phyloP scores from a whole-genome alignment of 2,888 invertebrate genomes.

The Sialis fuliginosa region DNA sequence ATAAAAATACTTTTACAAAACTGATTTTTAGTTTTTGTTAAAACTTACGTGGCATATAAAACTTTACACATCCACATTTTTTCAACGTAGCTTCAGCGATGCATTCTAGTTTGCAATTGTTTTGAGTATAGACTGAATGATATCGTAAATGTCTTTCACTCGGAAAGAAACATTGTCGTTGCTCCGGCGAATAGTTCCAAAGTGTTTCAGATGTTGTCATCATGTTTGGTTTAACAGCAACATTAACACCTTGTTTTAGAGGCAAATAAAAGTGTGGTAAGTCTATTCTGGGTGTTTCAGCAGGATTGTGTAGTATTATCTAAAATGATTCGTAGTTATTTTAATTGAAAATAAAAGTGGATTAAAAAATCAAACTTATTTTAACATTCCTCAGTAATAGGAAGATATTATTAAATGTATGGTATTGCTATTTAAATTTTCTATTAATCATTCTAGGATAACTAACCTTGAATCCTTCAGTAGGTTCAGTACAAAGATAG shows the following conservation, averaged over 20 bases:
- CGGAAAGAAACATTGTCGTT: constrained; percentile 52
- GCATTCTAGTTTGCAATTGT: constrained; percentile 57
- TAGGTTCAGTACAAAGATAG: constrained; percentile 14
- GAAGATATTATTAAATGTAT: too few species aligned
- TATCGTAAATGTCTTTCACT: constrained; percentile 42
- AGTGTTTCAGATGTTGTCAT: constrained; percentile 54
- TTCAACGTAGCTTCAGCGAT: constrained; percentile 44
- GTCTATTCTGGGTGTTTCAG: constrained; percentile 45
- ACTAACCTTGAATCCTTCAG: constrained; percentile 14
- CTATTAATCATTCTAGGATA: not conserved
- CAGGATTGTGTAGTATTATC: constrained; percentile 50
- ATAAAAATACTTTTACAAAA: not conserved
- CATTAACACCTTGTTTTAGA: constrained; percentile 49
- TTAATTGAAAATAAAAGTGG: not conserved
- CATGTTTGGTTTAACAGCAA: constrained; percentile 56
- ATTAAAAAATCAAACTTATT: not conserved
- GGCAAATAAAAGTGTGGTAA: constrained; percentile 55
- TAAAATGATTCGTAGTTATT: constrained; percentile 12
- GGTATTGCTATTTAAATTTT: not conserved
- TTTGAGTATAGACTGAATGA: constrained; percentile 52
- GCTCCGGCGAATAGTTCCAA: constrained; percentile 39
- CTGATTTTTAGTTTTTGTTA: not conserved
- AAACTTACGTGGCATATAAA: constrained; percentile 44
- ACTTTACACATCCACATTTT: constrained; percentile 48
- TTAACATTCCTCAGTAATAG: not conserved